Evolutionary conservation across 2,113 vertebrate species (phyloP).

Genomic region (Antigone vipio): DNA sequence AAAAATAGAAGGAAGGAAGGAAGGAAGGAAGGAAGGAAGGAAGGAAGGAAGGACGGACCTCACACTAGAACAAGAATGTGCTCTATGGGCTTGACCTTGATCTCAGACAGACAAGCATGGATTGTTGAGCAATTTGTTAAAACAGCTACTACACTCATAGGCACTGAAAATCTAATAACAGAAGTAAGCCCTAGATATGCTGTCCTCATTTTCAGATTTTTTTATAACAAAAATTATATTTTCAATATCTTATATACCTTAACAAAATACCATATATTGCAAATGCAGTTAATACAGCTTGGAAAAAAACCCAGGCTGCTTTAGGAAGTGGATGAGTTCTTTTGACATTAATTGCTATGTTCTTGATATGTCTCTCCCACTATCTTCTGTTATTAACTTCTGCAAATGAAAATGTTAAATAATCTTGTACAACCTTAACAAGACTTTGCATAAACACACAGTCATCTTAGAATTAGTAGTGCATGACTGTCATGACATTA

Average conservation of each 20-base stretch:
- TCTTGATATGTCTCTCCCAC: not conserved
- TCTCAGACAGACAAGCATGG: not conserved
- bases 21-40: too few species aligned
- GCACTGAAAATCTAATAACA: not conserved
- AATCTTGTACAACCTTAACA: not conserved
- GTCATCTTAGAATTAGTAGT: not conserved
- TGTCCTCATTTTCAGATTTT: not conserved
- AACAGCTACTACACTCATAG: not conserved
- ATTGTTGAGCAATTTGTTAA: not conserved
- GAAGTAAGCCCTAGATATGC: not conserved
- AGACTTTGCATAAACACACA: not conserved
- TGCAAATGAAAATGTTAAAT: not conserved
- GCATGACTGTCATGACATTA: not conserved
- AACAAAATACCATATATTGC: not conserved
- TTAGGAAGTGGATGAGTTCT: not conserved
- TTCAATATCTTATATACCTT: not conserved
- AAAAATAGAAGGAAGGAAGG: too few species aligned
- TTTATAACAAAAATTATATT: not conserved
- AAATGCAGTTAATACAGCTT: not conserved
- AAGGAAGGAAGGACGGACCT: accelerated
- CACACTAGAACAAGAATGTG: not conserved
- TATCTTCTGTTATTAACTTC: not conserved
- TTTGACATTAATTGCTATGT: not conserved
- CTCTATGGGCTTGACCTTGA: not conserved
- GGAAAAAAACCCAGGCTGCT: not conserved